These are phyloP conservation scores for Catalaphyllia jardinei DNA, from an alignment of 64 coral and sea anemone genomes.

Conservation along the genomic window DNA sequence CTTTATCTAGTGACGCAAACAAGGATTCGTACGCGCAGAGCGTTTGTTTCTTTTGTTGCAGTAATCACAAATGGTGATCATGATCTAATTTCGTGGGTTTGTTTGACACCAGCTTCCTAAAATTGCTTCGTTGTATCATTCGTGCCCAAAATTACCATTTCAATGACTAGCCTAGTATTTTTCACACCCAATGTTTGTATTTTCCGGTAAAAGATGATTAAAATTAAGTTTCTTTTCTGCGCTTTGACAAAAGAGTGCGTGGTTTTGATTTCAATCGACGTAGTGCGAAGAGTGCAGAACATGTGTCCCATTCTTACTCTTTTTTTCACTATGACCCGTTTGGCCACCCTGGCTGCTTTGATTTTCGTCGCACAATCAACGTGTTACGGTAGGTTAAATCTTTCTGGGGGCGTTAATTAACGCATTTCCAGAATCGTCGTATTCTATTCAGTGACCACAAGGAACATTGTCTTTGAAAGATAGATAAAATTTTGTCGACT, in stretches of 20 bases:
- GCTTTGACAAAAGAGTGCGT: slow-evolving; percentile 11
- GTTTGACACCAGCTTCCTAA: background rate
- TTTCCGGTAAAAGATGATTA: slow-evolving; percentile 44
- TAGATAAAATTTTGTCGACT: background rate
- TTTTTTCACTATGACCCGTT: background rate
- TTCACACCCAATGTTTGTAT: slow-evolving; percentile 46
- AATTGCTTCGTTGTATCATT: slow-evolving; percentile 3
- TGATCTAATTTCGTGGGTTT: slow-evolving; percentile 14
- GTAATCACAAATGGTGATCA: background rate
- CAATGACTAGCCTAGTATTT: slow-evolving; percentile 1
- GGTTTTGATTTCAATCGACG: background rate
- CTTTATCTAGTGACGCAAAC: background rate
- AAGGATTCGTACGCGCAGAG: background rate
- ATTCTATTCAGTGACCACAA: background rate
- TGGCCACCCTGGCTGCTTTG: background rate
- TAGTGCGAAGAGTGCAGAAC: background rate
- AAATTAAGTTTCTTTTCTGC: slow-evolving; percentile 30
- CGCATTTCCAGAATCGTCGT: background rate
- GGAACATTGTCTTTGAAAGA: background rate
- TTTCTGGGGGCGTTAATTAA: background rate
- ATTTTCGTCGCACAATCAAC: background rate
- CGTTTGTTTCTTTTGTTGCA: background rate
- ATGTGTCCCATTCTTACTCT: background rate
- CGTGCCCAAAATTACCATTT: slow-evolving; percentile 6
- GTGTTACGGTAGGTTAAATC: background rate